Conservation (phyloP, 1,140 invertebrate genomes). For the Micrasema minimum region DNA sequence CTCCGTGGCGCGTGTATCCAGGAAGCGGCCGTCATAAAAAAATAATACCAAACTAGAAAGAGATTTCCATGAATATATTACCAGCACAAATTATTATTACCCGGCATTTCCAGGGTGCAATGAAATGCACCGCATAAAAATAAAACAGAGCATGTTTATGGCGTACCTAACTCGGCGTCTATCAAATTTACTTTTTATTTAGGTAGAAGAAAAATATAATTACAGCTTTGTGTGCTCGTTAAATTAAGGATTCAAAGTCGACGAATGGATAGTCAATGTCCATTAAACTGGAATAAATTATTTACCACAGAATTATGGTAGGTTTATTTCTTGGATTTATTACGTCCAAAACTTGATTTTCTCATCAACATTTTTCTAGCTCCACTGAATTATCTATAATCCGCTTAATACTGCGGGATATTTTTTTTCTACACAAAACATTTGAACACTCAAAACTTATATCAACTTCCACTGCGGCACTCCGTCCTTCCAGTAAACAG, state of each 20-base stretch:
- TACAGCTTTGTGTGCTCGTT: no score
- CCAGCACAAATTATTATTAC: constrained; percentile 39
- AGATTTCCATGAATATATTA: constrained; percentile 44
- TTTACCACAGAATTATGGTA: no score
- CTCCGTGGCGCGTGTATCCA: constrained; percentile 27
- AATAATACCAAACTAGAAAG: constrained; percentile 28
- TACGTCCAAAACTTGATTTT: no score
- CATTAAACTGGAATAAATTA: no score
- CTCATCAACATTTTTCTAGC: no score
- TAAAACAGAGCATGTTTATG: no score
- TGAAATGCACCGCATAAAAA: not conserved
- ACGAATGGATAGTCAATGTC: no score
- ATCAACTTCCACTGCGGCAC: constrained; percentile 22
- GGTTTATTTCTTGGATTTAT: no score
- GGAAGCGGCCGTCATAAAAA: constrained; percentile 38
- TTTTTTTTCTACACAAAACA: constrained; percentile 27
- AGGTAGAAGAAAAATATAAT: no score
- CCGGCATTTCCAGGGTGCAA: constrained; percentile 8
- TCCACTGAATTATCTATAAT: constrained; percentile 4
- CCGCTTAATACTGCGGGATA: constrained; percentile 14
- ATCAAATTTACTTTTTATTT: no score
- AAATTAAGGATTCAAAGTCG: no score
- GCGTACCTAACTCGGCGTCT: no score
- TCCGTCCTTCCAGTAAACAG: constrained; percentile 20
- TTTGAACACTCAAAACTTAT: constrained; percentile 26